Base-by-base conservation (phyloP, 1,140 invertebrate genomes). In the Oedothorax gibbosus region DNA sequence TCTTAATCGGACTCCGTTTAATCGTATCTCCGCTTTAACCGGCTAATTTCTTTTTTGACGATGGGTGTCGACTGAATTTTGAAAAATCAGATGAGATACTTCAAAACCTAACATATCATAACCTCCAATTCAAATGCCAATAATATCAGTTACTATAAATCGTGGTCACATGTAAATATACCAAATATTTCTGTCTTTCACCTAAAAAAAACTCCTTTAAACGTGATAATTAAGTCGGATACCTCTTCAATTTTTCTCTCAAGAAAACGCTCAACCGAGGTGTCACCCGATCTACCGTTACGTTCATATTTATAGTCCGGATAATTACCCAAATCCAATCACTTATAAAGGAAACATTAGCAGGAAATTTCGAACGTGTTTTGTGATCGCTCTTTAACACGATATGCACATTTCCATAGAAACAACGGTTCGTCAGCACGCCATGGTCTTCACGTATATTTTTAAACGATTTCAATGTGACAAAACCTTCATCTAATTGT, bases 351-450 rank as follows among this genome's bases (percentile, higher is more conserved):
- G 77, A 68, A 79, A 53, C 62, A 79, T 79, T 79, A 79, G 49
- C 66, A 79, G 77, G 64, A 68, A 79, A 79, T 66, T 79, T 64
- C 62, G 49, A 64, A 79, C 77, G 77, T 79, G 77, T 54, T 79
- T 66, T 54, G 62, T 79, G 66, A 79, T 66, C 77, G 68, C 64
- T 35, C 51, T 66, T 18, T 4, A 18, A 49, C 77, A 79, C 77
- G 77, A 53, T 66, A 79, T 12, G 50, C 35, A 5, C 21, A 79
- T 79, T 68, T 51, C 77, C 62, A 79, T 79, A 79, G 77, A 50
- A 79, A 79, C 77, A 66, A 20, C 51, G 54, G 56, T 35, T 20
- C 11, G 54, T 18, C 62, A 49, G 62, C 77, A 79, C 62, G 77
- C 77, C 15, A 65, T 12, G 9, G 51, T 21, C 14, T 62, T 56